Percentiles rank a stretch among this genome's conserved stretches.
phyloP scores from a whole-genome alignment of 2,888 invertebrate genomes.

The Camponotus fellah region DNA sequence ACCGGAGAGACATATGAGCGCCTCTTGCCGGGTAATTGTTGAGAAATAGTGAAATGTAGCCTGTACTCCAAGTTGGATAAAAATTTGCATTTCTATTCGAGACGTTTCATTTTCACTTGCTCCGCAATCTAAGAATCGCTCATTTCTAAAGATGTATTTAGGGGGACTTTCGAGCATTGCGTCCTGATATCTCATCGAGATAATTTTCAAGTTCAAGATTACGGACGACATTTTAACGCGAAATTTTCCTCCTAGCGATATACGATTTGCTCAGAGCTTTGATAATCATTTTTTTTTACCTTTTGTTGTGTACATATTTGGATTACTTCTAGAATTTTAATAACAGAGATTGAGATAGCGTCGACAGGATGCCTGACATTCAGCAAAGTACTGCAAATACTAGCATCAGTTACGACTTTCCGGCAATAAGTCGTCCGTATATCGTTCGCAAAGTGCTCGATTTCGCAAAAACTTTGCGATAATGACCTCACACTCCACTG shows the following conservation, averaged over 20 bases:
- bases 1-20: background rate
- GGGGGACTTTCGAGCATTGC: background rate
- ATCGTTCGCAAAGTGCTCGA: background rate
- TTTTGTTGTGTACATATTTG: background rate
- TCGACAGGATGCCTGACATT: background rate
- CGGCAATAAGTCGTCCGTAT: conserved; percentile 18
- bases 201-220: background rate
- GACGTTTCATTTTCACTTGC: background rate
- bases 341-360: conserved; percentile 6
- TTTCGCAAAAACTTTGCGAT: conserved; percentile 12
- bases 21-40: background rate
- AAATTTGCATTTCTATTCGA: background rate
- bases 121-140: background rate
- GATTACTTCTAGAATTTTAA: conserved; percentile 23
- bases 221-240: background rate
- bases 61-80: background rate
- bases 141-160: background rate
- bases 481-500: background rate
- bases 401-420: conserved; percentile 23
- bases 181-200: background rate
- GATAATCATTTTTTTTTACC: background rate
- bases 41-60: background rate
- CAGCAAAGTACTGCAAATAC: background rate
- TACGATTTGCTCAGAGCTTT: background rate
- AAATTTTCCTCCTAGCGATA: background rate